phyloP scores from a whole-genome alignment of 2,888 invertebrate genomes.

The Amiota communis region DNA sequence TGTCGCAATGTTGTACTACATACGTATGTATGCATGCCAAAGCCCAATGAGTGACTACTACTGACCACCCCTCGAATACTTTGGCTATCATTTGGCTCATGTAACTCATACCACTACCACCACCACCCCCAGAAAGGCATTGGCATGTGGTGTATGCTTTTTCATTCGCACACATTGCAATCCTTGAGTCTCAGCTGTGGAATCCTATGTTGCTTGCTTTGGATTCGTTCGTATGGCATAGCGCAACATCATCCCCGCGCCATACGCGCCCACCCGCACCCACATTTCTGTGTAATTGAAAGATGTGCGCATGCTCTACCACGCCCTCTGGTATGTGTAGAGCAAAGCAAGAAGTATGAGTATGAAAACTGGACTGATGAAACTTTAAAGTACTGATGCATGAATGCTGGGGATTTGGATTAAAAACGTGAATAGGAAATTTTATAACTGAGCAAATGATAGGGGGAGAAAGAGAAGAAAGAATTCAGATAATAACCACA shows the following conservation, averaged over 20 bases:
- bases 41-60: conserved; percentile 51
- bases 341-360: background rate
- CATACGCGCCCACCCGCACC: conserved; percentile 38
- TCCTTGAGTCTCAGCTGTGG: conserved; percentile 42
- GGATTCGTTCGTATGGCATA: conserved; percentile 56
- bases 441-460: background rate
- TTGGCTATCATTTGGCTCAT: background rate
- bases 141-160: conserved; percentile 43
- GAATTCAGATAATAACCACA: background rate
- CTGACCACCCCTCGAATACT: conserved; percentile 31
- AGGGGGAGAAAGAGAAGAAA: background rate
- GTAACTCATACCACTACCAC: conserved; percentile 33
- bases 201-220: conserved; percentile 50
- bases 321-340: conserved; percentile 60
- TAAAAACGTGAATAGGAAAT: background rate
- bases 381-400: conserved; percentile 27
- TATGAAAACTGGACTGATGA: no score
- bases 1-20: conserved; percentile 63
- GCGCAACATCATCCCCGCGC: conserved; percentile 58
- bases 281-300: conserved; percentile 34
- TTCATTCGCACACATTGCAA: conserved; percentile 54
- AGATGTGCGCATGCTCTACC: conserved; percentile 67
- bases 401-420: conserved; percentile 17
- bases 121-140: conserved; percentile 38
- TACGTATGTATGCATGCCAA: conserved; percentile 54